A percentile compares a stretch with the other conserved stretches of the same genome.
Conservation (phyloP, 2,888 invertebrate species). For the Clivina fossor region DNA sequence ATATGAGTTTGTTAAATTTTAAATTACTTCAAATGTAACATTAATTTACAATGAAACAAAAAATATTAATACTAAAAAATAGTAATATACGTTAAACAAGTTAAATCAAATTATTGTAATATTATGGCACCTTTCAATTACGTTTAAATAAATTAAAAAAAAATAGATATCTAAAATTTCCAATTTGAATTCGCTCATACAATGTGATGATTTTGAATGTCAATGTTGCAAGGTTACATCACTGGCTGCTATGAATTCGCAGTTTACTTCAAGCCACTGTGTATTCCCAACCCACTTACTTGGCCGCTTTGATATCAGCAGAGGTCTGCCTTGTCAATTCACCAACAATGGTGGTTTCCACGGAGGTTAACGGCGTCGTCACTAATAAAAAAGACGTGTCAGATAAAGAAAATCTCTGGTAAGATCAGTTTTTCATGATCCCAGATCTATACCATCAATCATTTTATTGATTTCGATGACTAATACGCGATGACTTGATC, state of each 20-base stretch:
- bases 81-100: not conserved
- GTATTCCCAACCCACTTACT: constrained; percentile 30
- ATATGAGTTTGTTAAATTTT: too few relatives aligned
- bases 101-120: not conserved
- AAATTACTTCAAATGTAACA: too few relatives aligned
- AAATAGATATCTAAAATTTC: not conserved
- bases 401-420: constrained; percentile 68
- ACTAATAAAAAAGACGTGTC: constrained; percentile 60
- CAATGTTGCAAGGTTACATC: constrained; percentile 12
- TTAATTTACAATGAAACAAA: too few relatives aligned
- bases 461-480: constrained; percentile 33
- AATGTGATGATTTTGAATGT: constrained; percentile 5
- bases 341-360: constrained; percentile 30
- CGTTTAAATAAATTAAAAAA: not conserved
- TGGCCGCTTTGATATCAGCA: too few relatives aligned
- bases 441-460: constrained; percentile 1
- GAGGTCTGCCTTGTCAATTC: too few relatives aligned
- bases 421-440: constrained; percentile 43
- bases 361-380: constrained; percentile 34
- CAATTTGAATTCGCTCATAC: not conserved
- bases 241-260: constrained; percentile 4
- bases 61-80: too few relatives aligned
- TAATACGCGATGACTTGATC: constrained; percentile 20
- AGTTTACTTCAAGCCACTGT: constrained; percentile 11
- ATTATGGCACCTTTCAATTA: not conserved